Base-by-base conservation (phyloP, 2,797 vertebrate species). In the Hoplostethus atlanticus region DNA sequence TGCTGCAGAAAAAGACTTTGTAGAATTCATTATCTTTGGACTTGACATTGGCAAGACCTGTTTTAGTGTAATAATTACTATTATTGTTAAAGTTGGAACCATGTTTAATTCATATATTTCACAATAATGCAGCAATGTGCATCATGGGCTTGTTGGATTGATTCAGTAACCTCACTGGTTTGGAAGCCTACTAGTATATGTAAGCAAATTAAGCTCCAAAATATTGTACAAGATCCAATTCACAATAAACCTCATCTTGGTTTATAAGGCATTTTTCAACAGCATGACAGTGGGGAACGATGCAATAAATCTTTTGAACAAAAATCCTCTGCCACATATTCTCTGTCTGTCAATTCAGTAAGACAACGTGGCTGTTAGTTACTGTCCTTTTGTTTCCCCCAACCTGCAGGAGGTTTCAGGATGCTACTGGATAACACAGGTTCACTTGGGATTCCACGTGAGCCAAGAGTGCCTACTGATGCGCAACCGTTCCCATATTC, bases 191-290 rank as follows among this genome's bases (percentile, higher is more conserved):
- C 13, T 6, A 6, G n/a, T 50, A 21, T 50, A 55, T n/a, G 13
- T 64, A 17, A n/a, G 54, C 54, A n/a, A 15, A 34, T 5, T 51
- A 16, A 12, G 31, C 25, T 9, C 7, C 36, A 55, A 66, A 68
- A 50, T 42, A 61, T 10, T 71, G 15, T 50, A 71, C 16, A 65
- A 59, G 31, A 73, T 44, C 68, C 60, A 81, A 65, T 73, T 65
- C 63, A 73, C 28, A 77, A 73, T 17, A 54, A 77, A 71, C 79
- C 73, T 63, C 59, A 67, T 59, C 70, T 68, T 63, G 62, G 46
- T 51, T 80, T 71, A 64, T 91, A 89, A 91, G 89, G 90, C 89
- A 86, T 88, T 84, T 79, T 79, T 55, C 54, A 59, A 71, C 77
- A 54, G 48, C 50, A 76, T 79, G 63, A 71, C 46, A 38, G 64